Percentiles rank a stretch among this genome's conserved stretches.
These are phyloP conservation scores for Fabriciana adippe DNA, from an alignment of 2,888 invertebrate genomes.

Conservation along the genomic window DNA sequence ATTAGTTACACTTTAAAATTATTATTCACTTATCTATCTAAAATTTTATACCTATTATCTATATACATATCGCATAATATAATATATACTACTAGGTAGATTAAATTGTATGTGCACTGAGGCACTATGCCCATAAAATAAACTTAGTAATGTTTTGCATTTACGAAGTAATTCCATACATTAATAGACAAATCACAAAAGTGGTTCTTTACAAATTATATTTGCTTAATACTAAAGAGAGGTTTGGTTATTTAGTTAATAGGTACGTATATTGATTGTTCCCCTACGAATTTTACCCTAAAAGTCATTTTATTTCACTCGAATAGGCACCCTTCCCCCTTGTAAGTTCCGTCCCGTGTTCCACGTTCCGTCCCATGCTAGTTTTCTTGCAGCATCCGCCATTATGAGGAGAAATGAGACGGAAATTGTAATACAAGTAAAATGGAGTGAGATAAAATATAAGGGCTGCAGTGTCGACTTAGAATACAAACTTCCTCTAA, in stretches of 20 bases:
- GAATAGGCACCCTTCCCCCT: slow-evolving; percentile 60
- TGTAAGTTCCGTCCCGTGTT: slow-evolving; percentile 53
- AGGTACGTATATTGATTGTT: slow-evolving; percentile 53
- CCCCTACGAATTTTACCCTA: slow-evolving; percentile 53
- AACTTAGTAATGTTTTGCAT: background rate
- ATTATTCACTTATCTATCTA: no score
- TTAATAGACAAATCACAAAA: background rate
- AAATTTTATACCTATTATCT: no score
- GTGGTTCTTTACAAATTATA: slow-evolving; percentile 14
- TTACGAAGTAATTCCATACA: background rate
- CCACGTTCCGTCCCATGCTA: slow-evolving; percentile 37
- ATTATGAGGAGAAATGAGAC: slow-evolving; percentile 44
- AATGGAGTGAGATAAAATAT: slow-evolving; percentile 44
- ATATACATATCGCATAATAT: no score
- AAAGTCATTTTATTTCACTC: slow-evolving; percentile 65
- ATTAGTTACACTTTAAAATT: no score
- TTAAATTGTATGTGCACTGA: no score
- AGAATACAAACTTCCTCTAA: slow-evolving; percentile 62
- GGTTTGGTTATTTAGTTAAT: slow-evolving; percentile 17
- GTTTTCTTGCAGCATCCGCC: slow-evolving; percentile 68
- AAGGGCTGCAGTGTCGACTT: slow-evolving; percentile 55
- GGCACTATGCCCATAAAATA: no score
- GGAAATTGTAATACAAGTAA: slow-evolving; percentile 13
- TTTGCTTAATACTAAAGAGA: slow-evolving; percentile 17
- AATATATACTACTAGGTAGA: no score